Conservation (phyloP, 2,888 invertebrate species). For the Caenorhabditis sp. region DNA sequence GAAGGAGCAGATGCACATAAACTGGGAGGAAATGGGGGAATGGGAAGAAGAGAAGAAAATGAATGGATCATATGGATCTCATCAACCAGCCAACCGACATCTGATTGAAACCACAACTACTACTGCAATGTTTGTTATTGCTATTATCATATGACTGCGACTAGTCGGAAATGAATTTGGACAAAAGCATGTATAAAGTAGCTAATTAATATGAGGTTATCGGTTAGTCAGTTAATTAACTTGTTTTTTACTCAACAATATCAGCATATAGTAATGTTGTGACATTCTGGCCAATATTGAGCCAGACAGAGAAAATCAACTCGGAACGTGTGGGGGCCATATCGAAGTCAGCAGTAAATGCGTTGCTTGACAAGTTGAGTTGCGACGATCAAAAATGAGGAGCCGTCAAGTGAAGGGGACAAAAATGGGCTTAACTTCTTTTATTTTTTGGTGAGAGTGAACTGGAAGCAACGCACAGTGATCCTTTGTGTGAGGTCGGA, state of each 20-base stretch:
- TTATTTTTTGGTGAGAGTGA: neutral
- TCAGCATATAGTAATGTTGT: no score
- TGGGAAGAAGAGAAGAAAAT: neutral
- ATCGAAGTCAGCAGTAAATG: conserved; percentile 30
- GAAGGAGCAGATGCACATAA: conserved; percentile 1
- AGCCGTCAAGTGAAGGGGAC: conserved; percentile 36
- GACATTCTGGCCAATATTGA: neutral
- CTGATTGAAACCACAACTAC: no score
- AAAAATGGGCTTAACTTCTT: conserved; percentile 32
- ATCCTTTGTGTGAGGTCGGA: neutral
- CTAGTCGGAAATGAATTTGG: no score
- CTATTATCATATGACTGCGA: no score
- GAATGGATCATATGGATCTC: conserved; percentile 27
- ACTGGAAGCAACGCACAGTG: conserved; percentile 22
- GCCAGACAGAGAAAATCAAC: neutral
- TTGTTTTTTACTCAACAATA: no score
- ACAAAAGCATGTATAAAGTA: no score
- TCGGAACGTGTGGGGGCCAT: conserved; percentile 20
- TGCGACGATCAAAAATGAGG: conserved; percentile 55
- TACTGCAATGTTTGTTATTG: no score
- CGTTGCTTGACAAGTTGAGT: conserved; percentile 53
- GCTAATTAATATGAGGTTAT: no score
- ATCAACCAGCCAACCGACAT: neutral
- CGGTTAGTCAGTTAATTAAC: no score
- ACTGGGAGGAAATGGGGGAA: neutral